These are phyloP conservation scores for Phorcus lineatus DNA, from an alignment of 2,888 invertebrate species.

Conservation along the genomic window DNA sequence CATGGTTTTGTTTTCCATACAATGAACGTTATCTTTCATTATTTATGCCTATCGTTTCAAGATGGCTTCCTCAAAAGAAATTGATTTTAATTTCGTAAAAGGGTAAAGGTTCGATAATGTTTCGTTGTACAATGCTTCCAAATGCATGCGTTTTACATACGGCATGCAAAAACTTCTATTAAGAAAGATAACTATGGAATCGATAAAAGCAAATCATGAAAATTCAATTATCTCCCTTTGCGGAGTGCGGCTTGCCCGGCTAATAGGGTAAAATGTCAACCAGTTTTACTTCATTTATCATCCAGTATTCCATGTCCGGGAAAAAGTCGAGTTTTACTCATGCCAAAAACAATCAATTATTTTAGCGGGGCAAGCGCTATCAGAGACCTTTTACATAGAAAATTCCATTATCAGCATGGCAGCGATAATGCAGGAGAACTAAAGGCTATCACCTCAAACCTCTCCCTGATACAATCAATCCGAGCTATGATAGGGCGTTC, in stretches of 20 bases:
- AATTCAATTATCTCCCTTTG: constrained; percentile 35
- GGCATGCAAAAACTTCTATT: not conserved
- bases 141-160: not conserved
- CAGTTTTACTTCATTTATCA: constrained; percentile 26
- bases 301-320: not conserved
- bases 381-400: not conserved
- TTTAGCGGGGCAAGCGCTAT: not conserved
- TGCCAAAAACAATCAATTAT: constrained; percentile 24
- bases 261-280: constrained; percentile 30
- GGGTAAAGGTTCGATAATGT: not conserved
- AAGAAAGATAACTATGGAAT: constrained; percentile 10
- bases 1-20: no score
- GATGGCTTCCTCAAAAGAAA: no score
- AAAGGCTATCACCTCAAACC: not conserved
- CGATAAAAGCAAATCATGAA: constrained; percentile 29
- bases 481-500: not conserved
- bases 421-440: not conserved
- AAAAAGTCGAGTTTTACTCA: constrained; percentile 22
- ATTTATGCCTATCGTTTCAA: no score
- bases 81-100: no score
- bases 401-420: constrained; percentile 9
- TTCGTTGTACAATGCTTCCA: not conserved
- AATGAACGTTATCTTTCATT: no score
- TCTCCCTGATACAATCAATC: not conserved
- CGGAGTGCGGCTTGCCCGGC: not conserved